Base-by-base conservation (phyloP, 2,113 vertebrate species). In the Macrotus californicus region DNA sequence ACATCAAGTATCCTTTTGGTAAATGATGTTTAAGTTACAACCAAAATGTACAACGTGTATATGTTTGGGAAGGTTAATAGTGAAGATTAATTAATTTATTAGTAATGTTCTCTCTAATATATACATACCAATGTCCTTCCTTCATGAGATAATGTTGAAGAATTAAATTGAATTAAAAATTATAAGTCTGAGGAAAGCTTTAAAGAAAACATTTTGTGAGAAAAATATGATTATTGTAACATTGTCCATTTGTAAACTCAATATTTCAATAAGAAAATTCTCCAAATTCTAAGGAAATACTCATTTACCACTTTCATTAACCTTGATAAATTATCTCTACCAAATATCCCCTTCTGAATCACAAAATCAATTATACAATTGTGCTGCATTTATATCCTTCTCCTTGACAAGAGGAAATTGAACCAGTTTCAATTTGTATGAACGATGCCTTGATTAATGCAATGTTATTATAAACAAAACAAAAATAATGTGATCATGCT, bases 361-460 rank as follows among this genome's bases (percentile, higher is more conserved):
- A 66, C 59, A 94, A 95, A 97, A 96, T 93, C 89, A 97, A 94
- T 97, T 96, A 91, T 83, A 86, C 6, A 64, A 64, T 96, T 64
- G n/a, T 29, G 83, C 2, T 89, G 82, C 76, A 94, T 93, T 84
- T 97, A 64, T 96, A 97, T 95, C 64, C 26, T 79, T 88, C 75
- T 89, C 34, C 82, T 67, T 94, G 81, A 97, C 82, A 95, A 93
- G 82, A 69, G 90, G 67, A 91, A 97, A 95, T 93, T 93, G 73
- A 93, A 90, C 19, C 70, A 54, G 46, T 66, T 96, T 92, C 87
- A 91, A 70, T 84, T 95, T 96, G 89, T 96, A 16, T 76, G 26
- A 96, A 94, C 48, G 1, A 82, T 96, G 22, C 5, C 56, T 96
- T 80, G 67, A 95, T 93, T 93, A 93, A 93, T 46, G 29, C 19